Evolutionary conservation across 2,113 vertebrate genomes (phyloP), one percentile per base, ranked within the genome.

Genomic region (Diadophis punctatus): DNA sequence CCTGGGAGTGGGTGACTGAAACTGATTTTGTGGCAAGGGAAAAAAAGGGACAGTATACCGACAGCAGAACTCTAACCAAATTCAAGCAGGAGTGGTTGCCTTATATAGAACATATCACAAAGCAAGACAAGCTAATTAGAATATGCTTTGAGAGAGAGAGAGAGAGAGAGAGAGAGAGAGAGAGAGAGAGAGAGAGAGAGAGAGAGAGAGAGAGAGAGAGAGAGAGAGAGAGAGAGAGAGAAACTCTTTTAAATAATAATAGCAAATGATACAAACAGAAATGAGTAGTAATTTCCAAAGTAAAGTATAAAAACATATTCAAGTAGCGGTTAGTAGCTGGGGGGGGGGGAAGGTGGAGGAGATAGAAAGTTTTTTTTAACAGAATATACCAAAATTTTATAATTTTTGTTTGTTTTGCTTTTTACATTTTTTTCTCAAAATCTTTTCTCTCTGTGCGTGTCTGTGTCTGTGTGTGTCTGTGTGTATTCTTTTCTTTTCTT

Each of bases 331-430:
- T 18, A 74, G n/a, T 74, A 16, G 63, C 4, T 18, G 30, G 60
- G 60, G 22, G 23, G 4, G 8, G 56, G 8, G 1, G 2, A 6
- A 2, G 1, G 5, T 7, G n/a, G 4, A 16, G 5, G n/a, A 34
- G 12, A 34, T 34, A 68, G 63, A 74, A 74, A 74, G n/a, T n/a
- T n/a, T n/a, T n/a, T n/a, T n/a, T n/a, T n/a, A 34, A 6, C 63
- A 34, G 14, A 74, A 74, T 74, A 4, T 16, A 49, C 48, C 48
- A 49, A 49, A 49, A 49, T 74, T 34, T 34, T 34, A 74, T 74
- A 34, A 34, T 16, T 74, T 68, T 74, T 68, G 60, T n/a, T 63
- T n/a, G 27, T 68, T 68, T 74, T n/a, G n/a, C n/a, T 74, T 74
- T 74, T 74, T 74, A 34, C 12, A 74, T 6, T 34, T 74, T 68